Conservation (phyloP, 2,797 vertebrate species). For the Muraenolepis orangiensis region DNA sequence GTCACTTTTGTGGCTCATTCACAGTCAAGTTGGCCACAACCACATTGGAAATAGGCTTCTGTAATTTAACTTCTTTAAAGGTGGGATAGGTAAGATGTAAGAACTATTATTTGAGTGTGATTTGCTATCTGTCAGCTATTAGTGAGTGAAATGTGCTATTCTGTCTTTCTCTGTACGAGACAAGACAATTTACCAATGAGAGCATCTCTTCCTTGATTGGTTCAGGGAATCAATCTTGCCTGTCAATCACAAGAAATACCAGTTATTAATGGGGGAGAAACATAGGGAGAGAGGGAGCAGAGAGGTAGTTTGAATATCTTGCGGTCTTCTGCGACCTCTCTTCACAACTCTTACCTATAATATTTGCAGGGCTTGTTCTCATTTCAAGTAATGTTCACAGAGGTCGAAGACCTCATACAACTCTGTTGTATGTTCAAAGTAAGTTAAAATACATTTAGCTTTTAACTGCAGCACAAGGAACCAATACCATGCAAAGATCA, state of each 20-base stretch:
- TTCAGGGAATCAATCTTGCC: too few relatives aligned
- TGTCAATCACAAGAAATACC: too few relatives aligned
- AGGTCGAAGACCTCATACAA: slow-evolving; percentile 21
- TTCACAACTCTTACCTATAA: not conserved
- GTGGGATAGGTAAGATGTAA: not conserved
- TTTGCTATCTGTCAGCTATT: too few relatives aligned
- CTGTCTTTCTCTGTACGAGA: too few relatives aligned
- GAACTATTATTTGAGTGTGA: too few relatives aligned
- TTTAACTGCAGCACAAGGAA: slow-evolving; percentile 75
- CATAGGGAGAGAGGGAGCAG: too few relatives aligned
- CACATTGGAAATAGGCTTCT: not conserved
- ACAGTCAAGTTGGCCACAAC: not conserved
- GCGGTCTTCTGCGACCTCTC: not conserved
- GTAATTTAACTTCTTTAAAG: not conserved
- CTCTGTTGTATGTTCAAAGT: slow-evolving; percentile 67
- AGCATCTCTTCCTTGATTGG: too few relatives aligned
- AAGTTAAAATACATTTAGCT: slow-evolving; percentile 76
- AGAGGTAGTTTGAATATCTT: not conserved
- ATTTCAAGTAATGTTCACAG: not conserved
- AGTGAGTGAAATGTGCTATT: too few relatives aligned
- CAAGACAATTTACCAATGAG: too few relatives aligned
- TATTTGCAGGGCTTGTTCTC: not conserved
- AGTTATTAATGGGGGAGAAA: too few relatives aligned
- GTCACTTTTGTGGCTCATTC: not conserved
- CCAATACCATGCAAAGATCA: slow-evolving; percentile 79